These are phyloP conservation scores for Platalea minor DNA, from an alignment of 2,797 vertebrate species.

Conservation along the genomic window DNA sequence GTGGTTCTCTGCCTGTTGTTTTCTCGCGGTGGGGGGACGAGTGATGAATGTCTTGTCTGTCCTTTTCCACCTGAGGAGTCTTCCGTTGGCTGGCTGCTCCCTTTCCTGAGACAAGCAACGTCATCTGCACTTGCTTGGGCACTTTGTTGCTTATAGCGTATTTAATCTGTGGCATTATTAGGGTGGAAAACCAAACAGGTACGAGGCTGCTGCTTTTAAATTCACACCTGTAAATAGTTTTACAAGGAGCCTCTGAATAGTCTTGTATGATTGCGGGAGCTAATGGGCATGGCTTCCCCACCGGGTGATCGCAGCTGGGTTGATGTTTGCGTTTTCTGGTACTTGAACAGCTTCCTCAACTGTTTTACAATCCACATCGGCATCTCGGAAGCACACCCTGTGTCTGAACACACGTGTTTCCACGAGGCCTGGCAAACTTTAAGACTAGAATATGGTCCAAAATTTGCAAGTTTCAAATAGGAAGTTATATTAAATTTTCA, in stretches of 20 bases:
- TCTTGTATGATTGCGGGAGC: accelerated
- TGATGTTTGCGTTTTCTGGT: neutral
- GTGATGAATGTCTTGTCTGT: accelerated
- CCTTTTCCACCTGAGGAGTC: neutral
- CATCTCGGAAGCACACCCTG: accelerated
- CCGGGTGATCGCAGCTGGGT: neutral
- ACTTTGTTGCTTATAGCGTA: accelerated
- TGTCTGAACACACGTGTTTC: accelerated
- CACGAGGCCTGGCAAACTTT: neutral
- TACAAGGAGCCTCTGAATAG: neutral
- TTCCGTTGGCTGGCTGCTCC: neutral
- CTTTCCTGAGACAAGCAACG: accelerated
- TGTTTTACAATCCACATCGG: accelerated
- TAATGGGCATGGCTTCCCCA: accelerated
- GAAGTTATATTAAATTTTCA: neutral
- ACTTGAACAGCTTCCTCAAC: neutral
- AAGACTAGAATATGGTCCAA: neutral
- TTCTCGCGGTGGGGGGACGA: accelerated
- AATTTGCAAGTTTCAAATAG: neutral
- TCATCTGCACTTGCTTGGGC: neutral
- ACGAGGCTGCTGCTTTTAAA: neutral
- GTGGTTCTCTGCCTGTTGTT: neutral
- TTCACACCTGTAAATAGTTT: neutral
- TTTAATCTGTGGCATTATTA: no score
- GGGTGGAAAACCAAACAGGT: neutral